phyloP scores from a whole-genome alignment of 1,140 invertebrate genomes.

The Drosophila pruinosa region DNA sequence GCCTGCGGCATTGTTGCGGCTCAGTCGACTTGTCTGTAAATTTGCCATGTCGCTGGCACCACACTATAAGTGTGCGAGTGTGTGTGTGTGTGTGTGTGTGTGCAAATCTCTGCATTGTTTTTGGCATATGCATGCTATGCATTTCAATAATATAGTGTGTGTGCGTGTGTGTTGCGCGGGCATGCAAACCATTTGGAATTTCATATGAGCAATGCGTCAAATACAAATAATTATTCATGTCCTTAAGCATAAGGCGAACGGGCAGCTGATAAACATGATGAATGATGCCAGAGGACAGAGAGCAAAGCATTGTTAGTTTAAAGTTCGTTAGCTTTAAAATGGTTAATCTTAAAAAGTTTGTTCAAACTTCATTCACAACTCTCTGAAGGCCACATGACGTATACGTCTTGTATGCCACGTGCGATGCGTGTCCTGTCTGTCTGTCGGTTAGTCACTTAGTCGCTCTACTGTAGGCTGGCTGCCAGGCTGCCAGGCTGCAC shows the following conservation, averaged over 20 bases:
- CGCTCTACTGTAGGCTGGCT: conserved; percentile 17
- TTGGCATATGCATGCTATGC: conserved; percentile 42
- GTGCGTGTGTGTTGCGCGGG: conserved; percentile 11
- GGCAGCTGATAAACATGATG: conserved; percentile 1
- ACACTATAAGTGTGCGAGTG: neutral
- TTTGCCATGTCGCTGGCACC: conserved; percentile 31
- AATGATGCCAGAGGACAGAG: neutral
- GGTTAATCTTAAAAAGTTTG: neutral
- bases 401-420: conserved; percentile 38
- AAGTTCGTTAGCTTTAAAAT: neutral
- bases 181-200: conserved; percentile 26
- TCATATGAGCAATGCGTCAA: conserved; percentile 30
- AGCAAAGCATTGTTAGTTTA: neutral
- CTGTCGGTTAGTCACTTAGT: neutral
- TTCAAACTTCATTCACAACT: neutral
- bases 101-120: conserved; percentile 43
- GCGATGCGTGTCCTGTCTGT: conserved; percentile 7
- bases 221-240: conserved; percentile 11
- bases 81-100: conserved; percentile 6
- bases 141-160: conserved; percentile 29
- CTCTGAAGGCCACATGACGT: conserved; percentile 24
- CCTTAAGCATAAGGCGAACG: neutral
- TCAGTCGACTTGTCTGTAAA: conserved; percentile 53
- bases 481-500: conserved; percentile 44
- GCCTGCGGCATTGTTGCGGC: conserved; percentile 38